phyloP scores from a whole-genome alignment of 2,113 vertebrate genomes.

The Caretta caretta region DNA sequence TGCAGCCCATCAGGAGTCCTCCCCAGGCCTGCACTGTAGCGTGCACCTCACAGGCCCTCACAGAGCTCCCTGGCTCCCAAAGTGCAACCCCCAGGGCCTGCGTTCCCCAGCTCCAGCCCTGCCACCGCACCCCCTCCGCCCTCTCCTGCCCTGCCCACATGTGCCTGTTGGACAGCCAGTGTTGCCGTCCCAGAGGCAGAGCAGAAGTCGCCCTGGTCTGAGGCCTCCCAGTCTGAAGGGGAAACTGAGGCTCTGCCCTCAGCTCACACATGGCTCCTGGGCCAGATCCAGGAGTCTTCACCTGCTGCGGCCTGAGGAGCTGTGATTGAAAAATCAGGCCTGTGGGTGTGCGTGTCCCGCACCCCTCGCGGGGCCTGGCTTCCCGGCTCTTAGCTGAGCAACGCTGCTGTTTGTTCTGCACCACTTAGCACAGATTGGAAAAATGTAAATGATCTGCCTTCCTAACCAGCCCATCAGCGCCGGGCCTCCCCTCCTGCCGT shows the following conservation, averaged over 20 bases:
- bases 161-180: background rate
- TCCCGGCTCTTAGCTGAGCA: background rate
- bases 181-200: background rate
- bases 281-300: background rate
- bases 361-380: background rate
- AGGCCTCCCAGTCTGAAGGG: background rate
- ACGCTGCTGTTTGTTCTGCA: background rate
- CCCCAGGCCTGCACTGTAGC: slow-evolving; percentile 60
- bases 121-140: background rate
- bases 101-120: background rate
- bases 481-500: background rate
- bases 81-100: background rate
- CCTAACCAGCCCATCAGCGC: background rate
- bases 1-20: background rate
- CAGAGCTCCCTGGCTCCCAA: slow-evolving; percentile 37
- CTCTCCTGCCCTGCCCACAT: background rate
- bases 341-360: background rate
- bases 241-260: too few species aligned
- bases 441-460: background rate
- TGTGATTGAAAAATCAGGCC: background rate
- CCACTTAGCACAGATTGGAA: background rate
- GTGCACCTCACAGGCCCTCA: slow-evolving; percentile 51
- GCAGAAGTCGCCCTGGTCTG: background rate
- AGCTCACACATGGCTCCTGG: background rate
- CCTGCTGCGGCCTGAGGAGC: background rate